These are phyloP conservation scores for Bombus confusus DNA, from an alignment of 1,140 invertebrate genomes.

Conservation along the genomic window DNA sequence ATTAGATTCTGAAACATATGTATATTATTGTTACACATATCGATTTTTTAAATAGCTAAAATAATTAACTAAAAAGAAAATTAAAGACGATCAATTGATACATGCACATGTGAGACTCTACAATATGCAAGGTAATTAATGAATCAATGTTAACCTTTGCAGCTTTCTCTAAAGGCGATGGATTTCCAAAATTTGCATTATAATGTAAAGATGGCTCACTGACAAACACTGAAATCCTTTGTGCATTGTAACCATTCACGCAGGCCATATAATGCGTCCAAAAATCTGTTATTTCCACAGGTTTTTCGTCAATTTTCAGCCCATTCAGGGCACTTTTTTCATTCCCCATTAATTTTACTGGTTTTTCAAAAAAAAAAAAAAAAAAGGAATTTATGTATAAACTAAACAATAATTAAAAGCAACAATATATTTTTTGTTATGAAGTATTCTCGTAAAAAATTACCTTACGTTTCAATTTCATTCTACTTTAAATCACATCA, in stretches of 20 bases:
- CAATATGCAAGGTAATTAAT: conserved; percentile 16
- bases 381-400: neutral
- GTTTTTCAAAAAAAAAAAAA: neutral
- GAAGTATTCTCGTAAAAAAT: neutral
- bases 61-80: neutral
- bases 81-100: neutral
- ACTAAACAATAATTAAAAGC: neutral
- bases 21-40: neutral
- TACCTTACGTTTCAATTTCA: neutral
- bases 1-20: conserved; percentile 88
- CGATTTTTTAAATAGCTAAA: neutral
- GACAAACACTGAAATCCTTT: conserved; percentile 88
- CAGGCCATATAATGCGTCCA: conserved; percentile 89
- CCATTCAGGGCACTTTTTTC: conserved; percentile 88
- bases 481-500: neutral
- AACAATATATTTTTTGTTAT: neutral
- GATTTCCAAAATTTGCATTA: conserved; percentile 85
- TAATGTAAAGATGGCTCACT: conserved; percentile 85
- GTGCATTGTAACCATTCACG: conserved; percentile 83
- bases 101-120: neutral
- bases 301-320: conserved; percentile 88
- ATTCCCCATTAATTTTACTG: conserved; percentile 86
- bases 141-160: conserved; percentile 84
- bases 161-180: conserved; percentile 87
- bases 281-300: conserved; percentile 89